These are phyloP conservation scores for Hydrozoanthus tunicans DNA, from an alignment of 64 coral and sea anemone genomes.

Conservation along the genomic window DNA sequence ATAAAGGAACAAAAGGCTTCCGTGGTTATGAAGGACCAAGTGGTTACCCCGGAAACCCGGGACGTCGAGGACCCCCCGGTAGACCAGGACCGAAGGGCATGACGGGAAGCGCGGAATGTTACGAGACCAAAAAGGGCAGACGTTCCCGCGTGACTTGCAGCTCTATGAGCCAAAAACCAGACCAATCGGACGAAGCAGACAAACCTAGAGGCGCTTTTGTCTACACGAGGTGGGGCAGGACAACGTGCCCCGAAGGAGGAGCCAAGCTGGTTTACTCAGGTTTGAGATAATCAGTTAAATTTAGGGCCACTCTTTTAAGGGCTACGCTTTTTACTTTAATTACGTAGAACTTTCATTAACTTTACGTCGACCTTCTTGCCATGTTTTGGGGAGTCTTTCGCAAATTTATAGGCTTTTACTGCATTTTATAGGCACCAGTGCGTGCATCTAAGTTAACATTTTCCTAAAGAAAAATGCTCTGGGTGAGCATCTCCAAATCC, in stretches of 20 bases:
- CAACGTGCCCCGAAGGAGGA: slow-evolving; percentile 71
- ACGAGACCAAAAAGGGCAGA: slow-evolving; percentile 68
- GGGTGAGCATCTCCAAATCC: too few species aligned
- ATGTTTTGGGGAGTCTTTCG: too few species aligned
- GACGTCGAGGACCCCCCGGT: slow-evolving; percentile 52
- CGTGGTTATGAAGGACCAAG: slow-evolving; percentile 63
- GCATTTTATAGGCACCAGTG: too few species aligned
- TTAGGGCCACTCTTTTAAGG: too few species aligned
- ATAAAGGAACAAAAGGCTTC: slow-evolving; percentile 67
- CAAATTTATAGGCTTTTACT: too few species aligned
- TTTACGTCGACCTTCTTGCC: too few species aligned
- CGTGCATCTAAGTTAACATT: too few species aligned
- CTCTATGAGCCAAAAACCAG: slow-evolving; percentile 33
- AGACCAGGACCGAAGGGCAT: slow-evolving; percentile 52
- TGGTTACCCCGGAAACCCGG: slow-evolving; percentile 62
- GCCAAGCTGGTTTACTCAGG: slow-evolving; percentile 75
- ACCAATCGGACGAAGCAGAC: slow-evolving; percentile 44
- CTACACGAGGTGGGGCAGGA: slow-evolving; percentile 84
- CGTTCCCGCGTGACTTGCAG: slow-evolving; percentile 63
- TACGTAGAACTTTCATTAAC: too few species aligned
- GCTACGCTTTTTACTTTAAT: too few species aligned
- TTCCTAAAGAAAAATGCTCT: too few species aligned
- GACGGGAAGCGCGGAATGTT: slow-evolving; percentile 67
- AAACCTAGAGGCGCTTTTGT: slow-evolving; percentile 6
- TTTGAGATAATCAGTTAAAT: not conserved